Evolutionary conservation across 2,888 invertebrate species (phyloP).

Genomic region (Pandemis corylana): DNA sequence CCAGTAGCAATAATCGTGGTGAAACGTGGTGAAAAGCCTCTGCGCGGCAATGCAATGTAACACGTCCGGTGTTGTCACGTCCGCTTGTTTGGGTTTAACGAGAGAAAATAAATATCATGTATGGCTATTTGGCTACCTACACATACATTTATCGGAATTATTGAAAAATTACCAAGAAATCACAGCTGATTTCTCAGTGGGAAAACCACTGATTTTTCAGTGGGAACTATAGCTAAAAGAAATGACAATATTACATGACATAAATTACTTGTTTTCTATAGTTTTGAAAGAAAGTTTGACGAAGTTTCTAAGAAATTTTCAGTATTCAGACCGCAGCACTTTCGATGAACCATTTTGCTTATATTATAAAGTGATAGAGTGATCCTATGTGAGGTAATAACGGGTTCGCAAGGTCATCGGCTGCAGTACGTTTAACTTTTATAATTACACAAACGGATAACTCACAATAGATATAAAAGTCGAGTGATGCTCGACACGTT

Average conservation of each 20-base stretch:
- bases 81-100: constrained; percentile 32
- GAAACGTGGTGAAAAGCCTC: constrained; percentile 38
- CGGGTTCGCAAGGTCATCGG: too few relatives aligned
- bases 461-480: too few relatives aligned
- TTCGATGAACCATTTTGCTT: too few relatives aligned
- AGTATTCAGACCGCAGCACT: too few relatives aligned
- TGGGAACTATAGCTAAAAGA: too few relatives aligned
- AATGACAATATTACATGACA: too few relatives aligned
- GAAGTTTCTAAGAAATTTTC: background rate
- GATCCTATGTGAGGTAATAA: too few relatives aligned
- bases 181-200: background rate
- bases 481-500: too few relatives aligned
- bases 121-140: background rate
- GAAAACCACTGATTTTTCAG: background rate
- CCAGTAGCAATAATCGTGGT: constrained; percentile 37
- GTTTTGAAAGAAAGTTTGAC: background rate
- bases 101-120: constrained; percentile 28
- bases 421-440: too few relatives aligned
- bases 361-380: too few relatives aligned
- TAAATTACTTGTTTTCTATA: too few relatives aligned
- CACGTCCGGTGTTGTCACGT: constrained; percentile 39
- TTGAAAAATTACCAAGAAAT: constrained; percentile 4
- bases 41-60: constrained; percentile 22
- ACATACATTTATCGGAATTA: background rate
- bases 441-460: too few relatives aligned